These are phyloP conservation scores for Mallotus villosus DNA, from an alignment of 2,797 vertebrate species.

Conservation along the genomic window DNA sequence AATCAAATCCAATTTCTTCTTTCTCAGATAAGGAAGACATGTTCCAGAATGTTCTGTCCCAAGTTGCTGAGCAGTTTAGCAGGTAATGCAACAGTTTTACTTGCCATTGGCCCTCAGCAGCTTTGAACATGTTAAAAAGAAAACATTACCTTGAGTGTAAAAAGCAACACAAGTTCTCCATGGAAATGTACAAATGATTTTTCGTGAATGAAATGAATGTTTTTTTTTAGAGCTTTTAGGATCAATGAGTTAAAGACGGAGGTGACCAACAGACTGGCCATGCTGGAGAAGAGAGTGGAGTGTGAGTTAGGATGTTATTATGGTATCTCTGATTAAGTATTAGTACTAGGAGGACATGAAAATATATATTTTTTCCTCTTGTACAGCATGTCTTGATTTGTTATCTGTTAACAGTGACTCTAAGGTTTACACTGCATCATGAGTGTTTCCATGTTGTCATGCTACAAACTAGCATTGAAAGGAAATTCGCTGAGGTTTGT, in stretches of 20 bases:
- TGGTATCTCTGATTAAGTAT: background rate
- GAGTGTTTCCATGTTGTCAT: background rate
- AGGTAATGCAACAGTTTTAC: constrained; percentile 74
- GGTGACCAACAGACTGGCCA: constrained; percentile 89
- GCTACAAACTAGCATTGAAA: background rate
- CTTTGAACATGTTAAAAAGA: background rate
- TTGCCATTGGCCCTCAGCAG: too few species aligned
- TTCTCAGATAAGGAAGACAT: constrained; percentile 91
- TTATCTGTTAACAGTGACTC: background rate
- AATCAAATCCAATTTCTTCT: constrained; percentile 32
- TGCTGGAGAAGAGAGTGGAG: constrained; percentile 95
- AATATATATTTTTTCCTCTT: background rate
- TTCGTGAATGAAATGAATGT: constrained; percentile 15
- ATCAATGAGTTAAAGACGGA: constrained; percentile 95
- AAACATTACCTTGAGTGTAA: background rate
- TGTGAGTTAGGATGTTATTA: constrained; percentile 72
- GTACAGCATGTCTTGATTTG: background rate
- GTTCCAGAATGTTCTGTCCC: constrained; percentile 88
- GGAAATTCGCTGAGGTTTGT: too few species aligned
- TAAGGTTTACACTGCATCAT: background rate
- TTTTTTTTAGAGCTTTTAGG: constrained; percentile 84
- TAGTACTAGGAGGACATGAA: too few species aligned
- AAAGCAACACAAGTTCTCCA: background rate
- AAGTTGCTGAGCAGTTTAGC: constrained; percentile 92
- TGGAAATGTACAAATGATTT: background rate